phyloP scores from a whole-genome alignment of 2,888 invertebrate genomes.

The Rhingia rostrata region DNA sequence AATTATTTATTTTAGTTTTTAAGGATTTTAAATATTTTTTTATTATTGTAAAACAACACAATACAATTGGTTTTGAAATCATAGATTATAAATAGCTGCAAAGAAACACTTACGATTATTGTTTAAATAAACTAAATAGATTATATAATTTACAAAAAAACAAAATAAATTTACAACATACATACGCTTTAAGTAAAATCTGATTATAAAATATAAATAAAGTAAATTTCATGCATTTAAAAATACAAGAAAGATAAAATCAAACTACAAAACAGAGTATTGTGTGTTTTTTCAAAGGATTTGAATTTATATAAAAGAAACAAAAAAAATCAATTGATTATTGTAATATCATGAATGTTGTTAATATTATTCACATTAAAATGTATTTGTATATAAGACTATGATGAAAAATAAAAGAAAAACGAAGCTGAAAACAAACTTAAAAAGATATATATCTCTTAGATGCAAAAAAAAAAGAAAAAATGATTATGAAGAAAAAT shows the following conservation, averaged over 20 bases:
- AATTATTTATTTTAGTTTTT: constrained; percentile 69
- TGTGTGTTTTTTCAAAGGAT: constrained; percentile 74
- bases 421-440: constrained; percentile 36
- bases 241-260: constrained; percentile 25
- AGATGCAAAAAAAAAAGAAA: constrained; percentile 53
- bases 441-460: constrained; percentile 54
- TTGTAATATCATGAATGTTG: constrained; percentile 80
- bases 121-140: constrained; percentile 34
- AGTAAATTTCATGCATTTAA: constrained; percentile 63
- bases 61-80: constrained; percentile 21
- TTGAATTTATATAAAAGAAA: constrained; percentile 64
- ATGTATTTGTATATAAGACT: constrained; percentile 78
- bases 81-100: constrained; percentile 27
- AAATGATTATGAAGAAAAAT: constrained; percentile 38
- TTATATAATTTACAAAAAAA: constrained; percentile 40
- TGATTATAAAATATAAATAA: constrained; percentile 48
- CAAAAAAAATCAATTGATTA: constrained; percentile 60
- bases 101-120: constrained; percentile 28
- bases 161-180: constrained; percentile 5
- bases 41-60: constrained; percentile 22
- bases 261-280: constrained; percentile 54
- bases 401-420: constrained; percentile 77
- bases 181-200: constrained; percentile 68
- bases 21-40: constrained; percentile 17
- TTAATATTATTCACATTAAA: constrained; percentile 81